Evolutionary conservation across 30 jellyfish, hydroid and myxozoan genomes (phyloP), one percentile per base, ranked within the genome.

Genomic region (Chrysaora quinquecirrha): DNA sequence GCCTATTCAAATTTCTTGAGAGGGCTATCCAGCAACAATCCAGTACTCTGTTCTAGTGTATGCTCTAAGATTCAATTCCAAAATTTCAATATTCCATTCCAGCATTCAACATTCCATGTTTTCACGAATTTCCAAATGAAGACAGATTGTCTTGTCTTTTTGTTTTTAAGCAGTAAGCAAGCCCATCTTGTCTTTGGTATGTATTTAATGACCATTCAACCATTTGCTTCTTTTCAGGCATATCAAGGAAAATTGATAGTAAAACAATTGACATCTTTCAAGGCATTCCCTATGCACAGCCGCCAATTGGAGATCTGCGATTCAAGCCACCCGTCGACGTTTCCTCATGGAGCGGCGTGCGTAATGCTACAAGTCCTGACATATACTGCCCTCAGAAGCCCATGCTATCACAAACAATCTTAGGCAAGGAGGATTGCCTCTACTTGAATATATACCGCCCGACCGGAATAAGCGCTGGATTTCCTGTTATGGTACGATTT

Each of bases 231-330:
- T 16, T 6, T 16, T 43, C 16, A 43, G 58, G 58, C 58, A 43
- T 43, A 43, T 43, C 58, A 43, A 43, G 58, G 16, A 43, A 43
- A 9, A 9, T 43, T 6, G 58, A 1, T 19, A 52, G 72, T 23
- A 47, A 30, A 20, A 0, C n/a, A 1, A 46, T 73, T 11, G 84
- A 73, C 50, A 22, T 66, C 1, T 73, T 73, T n/a, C n/a, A n/a
- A n/a, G n/a, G n/a, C n/a, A n/a, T n/a, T n/a, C n/a, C n/a, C n/a
- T n/a, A n/a, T n/a, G 84, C 72, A 0, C 47, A 73, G 84, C 84
- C 84, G 20, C 84, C 84, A 21, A 52, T 73, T 0, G 84, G 84
- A 30, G 28, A 73, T 4, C 72, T 73, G 67, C 1, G 84, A 24
- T 73, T 73, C 46, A 43, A 58, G 16, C 72, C 84, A 47, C 56